These are phyloP conservation scores for Eucera pruinosa DNA, from an alignment of 2,888 invertebrate genomes.

Conservation along the genomic window DNA sequence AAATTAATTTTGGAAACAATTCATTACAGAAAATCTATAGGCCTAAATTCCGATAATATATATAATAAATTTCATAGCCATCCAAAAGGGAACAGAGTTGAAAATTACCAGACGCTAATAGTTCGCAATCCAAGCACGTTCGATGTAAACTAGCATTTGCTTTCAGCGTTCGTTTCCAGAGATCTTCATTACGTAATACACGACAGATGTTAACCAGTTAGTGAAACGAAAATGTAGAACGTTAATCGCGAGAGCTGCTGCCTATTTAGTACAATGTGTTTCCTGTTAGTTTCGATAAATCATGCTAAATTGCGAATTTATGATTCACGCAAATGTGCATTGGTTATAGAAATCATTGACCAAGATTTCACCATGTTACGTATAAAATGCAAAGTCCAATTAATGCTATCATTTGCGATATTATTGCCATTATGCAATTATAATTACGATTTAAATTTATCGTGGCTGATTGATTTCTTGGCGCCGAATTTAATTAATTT, in stretches of 20 bases:
- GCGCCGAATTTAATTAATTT: too few species aligned
- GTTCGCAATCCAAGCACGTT: conserved; percentile 7
- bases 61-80: too few species aligned
- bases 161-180: conserved; percentile 9
- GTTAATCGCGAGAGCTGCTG: conserved; percentile 20
- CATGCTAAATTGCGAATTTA: conserved; percentile 3
- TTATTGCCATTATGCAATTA: too few species aligned
- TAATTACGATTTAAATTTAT: conserved; percentile 1
- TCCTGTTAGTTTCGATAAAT: background rate
- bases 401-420: background rate
- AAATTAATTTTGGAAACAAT: too few species aligned
- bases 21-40: too few species aligned
- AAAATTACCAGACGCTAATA: background rate
- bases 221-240: conserved; percentile 32
- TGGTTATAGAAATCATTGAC: background rate
- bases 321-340: too few species aligned
- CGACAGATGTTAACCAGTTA: conserved; percentile 26
- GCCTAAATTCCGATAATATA: too few species aligned
- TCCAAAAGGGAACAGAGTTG: background rate
- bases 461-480: background rate
- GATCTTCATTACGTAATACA: conserved; percentile 30
- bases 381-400: background rate
- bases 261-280: background rate
- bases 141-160: conserved; percentile 21
- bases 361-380: background rate